Evolutionary conservation across 2,888 invertebrate species (phyloP).

Genomic region (Drosophila sordidula): DNA sequence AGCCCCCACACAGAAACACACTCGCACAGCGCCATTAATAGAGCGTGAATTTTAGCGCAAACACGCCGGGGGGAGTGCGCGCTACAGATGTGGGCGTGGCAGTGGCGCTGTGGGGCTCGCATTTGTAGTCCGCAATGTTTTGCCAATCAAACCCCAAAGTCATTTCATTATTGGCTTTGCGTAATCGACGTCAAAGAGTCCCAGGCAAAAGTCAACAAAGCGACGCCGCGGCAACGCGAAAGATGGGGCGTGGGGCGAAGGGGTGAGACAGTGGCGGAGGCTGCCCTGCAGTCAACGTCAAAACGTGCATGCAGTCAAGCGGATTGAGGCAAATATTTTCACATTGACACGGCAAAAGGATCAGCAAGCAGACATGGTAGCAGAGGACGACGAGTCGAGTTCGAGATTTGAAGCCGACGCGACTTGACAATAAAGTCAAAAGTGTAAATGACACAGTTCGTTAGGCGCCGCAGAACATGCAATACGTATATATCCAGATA

Average conservation of each 20-base stretch:
- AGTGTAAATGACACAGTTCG: constrained; percentile 84
- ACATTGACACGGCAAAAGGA: constrained; percentile 76
- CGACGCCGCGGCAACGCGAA: constrained; percentile 34
- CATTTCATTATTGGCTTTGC: constrained; percentile 83
- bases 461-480: constrained; percentile 69
- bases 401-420: constrained; percentile 57
- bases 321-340: constrained; percentile 81
- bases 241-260: background rate
- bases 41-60: constrained; percentile 79
- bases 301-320: constrained; percentile 81
- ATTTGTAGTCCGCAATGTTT: constrained; percentile 79
- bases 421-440: constrained; percentile 73
- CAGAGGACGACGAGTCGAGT: constrained; percentile 19
- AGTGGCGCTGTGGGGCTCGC: constrained; percentile 51
- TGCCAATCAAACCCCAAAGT: constrained; percentile 83
- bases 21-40: constrained; percentile 67
- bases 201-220: constrained; percentile 77
- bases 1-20: constrained; percentile 8
- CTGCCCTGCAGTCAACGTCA: constrained; percentile 62
- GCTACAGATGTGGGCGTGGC: constrained; percentile 27
- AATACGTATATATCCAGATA: constrained; percentile 39
- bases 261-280: constrained; percentile 33
- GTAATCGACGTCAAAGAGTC: constrained; percentile 81
- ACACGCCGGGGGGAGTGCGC: constrained; percentile 30
- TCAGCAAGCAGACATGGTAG: constrained; percentile 38